Conservation (phyloP, 2,888 invertebrate species). For the Tiliacea aurago region DNA sequence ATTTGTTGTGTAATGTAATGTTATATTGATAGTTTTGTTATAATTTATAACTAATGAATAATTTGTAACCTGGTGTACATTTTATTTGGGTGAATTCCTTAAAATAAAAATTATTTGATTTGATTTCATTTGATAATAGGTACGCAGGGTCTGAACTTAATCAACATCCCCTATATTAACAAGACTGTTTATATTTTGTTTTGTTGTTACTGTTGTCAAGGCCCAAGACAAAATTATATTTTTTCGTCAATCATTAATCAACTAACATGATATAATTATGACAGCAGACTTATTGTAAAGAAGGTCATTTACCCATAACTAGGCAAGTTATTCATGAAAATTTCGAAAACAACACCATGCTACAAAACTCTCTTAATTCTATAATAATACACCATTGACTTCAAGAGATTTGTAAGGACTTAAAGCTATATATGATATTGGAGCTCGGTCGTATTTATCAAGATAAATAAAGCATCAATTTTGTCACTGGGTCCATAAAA, state of each 20-base stretch:
- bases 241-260: not conserved
- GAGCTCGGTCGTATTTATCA: slow-evolving; percentile 24
- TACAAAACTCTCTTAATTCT: not conserved
- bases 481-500: slow-evolving; percentile 48
- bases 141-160: not conserved
- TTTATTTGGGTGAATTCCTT: no score
- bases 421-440: slow-evolving; percentile 11
- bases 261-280: not conserved
- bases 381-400: not conserved
- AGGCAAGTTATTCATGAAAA: no score
- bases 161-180: not conserved
- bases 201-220: not conserved
- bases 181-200: not conserved
- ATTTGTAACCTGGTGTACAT: no score
- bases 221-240: not conserved
- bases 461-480: slow-evolving; percentile 51
- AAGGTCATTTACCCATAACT: no score
- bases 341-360: not conserved
- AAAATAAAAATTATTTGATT: no score
- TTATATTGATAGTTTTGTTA: no score
- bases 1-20: no score
- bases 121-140: no score
- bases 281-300: not conserved
- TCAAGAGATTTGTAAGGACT: not conserved
- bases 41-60: no score